A percentile compares a stretch with the other conserved stretches of the same genome.
phyloP scores from a whole-genome alignment of 1,140 invertebrate species.

The Heliconius hermathena region DNA sequence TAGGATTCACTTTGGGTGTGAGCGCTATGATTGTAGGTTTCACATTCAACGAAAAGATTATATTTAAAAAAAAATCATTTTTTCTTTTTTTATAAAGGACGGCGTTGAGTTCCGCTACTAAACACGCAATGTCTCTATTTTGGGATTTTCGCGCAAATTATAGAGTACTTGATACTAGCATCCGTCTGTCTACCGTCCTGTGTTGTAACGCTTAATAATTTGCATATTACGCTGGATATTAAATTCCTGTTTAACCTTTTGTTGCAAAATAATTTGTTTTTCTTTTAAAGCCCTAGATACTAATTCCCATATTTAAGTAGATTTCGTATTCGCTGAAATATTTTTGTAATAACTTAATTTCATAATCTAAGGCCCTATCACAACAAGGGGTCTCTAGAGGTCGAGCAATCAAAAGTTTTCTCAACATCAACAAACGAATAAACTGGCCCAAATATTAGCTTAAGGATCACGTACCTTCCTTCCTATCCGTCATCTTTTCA shows the following conservation, averaged over 20 bases:
- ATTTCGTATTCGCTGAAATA: neutral
- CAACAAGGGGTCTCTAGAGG: slow-evolving; percentile 15
- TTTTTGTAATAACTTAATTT: slow-evolving; percentile 4
- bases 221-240: too few relatives aligned
- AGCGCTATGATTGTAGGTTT: too few relatives aligned
- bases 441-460: slow-evolving; percentile 22
- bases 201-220: too few relatives aligned
- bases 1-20: too few relatives aligned
- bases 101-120: too few relatives aligned
- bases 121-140: too few relatives aligned
- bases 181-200: too few relatives aligned
- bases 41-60: too few relatives aligned
- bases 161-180: too few relatives aligned
- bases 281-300: neutral
- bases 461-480: slow-evolving; percentile 15
- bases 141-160: too few relatives aligned
- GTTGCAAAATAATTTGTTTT: neutral
- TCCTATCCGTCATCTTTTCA: slow-evolving; percentile 24
- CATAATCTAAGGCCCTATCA: neutral
- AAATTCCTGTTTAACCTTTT: neutral
- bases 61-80: too few relatives aligned
- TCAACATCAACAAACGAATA: slow-evolving; percentile 29
- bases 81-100: too few relatives aligned
- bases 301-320: neutral
- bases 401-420: slow-evolving; percentile 31